phyloP scores from a whole-genome alignment of 2,888 invertebrate genomes.

The Cinara cedri region DNA sequence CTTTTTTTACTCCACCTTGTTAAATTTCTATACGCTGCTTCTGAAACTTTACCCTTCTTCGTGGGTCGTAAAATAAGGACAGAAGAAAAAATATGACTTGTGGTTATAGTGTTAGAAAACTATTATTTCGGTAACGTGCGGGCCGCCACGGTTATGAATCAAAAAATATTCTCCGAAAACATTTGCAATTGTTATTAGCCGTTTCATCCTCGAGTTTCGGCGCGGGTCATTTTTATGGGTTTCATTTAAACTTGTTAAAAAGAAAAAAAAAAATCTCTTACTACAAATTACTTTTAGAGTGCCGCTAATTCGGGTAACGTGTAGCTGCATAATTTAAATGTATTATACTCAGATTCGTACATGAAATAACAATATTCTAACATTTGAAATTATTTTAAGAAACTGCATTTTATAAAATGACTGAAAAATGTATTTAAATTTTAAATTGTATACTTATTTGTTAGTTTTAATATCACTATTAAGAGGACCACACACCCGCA shows the following conservation, averaged over 20 bases:
- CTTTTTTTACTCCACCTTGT: background rate
- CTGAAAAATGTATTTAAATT: too few relatives aligned
- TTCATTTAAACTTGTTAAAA: conserved; percentile 28
- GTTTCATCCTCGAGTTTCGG: conserved; percentile 11
- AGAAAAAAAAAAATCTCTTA: background rate
- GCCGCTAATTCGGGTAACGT: conserved; percentile 43
- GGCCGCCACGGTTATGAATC: background rate
- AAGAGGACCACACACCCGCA: too few relatives aligned
- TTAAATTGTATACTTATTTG: too few relatives aligned
- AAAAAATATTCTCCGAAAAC: conserved; percentile 12
- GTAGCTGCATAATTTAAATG: conserved; percentile 37
- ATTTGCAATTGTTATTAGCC: conserved; percentile 21
- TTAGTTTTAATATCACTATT: too few relatives aligned
- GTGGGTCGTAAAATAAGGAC: conserved; percentile 18
- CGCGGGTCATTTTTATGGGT: conserved; percentile 33
- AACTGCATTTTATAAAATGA: too few relatives aligned
- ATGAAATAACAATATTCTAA: background rate
- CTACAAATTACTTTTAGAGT: conserved; percentile 47
- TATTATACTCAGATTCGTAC: conserved; percentile 15
- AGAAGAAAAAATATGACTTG: conserved; percentile 6
- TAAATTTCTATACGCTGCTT: conserved; percentile 11
- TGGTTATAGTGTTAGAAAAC: background rate
- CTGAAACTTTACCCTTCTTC: conserved; percentile 25
- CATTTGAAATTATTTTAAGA: too few relatives aligned
- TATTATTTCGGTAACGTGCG: conserved; percentile 8